phyloP scores from a whole-genome alignment of 2,888 invertebrate genomes.

The Octonoba sinensis region DNA sequence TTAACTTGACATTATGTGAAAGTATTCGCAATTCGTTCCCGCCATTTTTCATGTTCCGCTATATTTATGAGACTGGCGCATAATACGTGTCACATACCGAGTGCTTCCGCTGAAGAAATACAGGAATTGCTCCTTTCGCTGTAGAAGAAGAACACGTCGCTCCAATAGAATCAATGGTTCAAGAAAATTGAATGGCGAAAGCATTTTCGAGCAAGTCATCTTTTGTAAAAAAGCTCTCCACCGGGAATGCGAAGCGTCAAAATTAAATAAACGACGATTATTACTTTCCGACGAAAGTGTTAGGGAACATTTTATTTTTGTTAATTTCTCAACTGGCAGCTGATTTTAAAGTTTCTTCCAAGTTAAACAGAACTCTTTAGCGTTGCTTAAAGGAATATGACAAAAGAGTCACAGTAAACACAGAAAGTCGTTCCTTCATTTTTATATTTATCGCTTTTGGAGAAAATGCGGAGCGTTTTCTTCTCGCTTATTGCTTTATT shows the following conservation, averaged over 20 bases:
- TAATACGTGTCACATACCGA: background rate
- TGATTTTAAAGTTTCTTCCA: too few relatives aligned
- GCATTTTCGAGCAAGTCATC: background rate
- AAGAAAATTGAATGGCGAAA: background rate
- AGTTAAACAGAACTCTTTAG: too few relatives aligned
- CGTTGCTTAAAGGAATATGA: too few relatives aligned
- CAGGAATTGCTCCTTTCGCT: background rate
- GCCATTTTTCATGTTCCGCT: too few relatives aligned
- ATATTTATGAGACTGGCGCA: background rate
- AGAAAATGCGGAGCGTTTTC: too few relatives aligned
- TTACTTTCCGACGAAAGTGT: background rate
- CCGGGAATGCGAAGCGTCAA: background rate
- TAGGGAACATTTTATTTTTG: background rate
- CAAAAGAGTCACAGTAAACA: too few relatives aligned
- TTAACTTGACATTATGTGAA: too few relatives aligned
- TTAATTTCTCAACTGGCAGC: too few relatives aligned
- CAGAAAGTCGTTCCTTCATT: too few relatives aligned
- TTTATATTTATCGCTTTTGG: too few relatives aligned
- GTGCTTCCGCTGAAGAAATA: background rate
- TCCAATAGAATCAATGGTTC: background rate
- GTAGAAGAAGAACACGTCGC: background rate
- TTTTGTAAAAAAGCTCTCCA: background rate
- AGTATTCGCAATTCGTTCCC: too few relatives aligned
- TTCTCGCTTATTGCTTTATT: too few relatives aligned
- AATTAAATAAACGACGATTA: slow-evolving; percentile 1